A percentile compares a stretch with the other conserved stretches of the same genome.
phyloP scores from a whole-genome alignment of 2,113 vertebrate genomes.

The Nerophis ophidion region DNA sequence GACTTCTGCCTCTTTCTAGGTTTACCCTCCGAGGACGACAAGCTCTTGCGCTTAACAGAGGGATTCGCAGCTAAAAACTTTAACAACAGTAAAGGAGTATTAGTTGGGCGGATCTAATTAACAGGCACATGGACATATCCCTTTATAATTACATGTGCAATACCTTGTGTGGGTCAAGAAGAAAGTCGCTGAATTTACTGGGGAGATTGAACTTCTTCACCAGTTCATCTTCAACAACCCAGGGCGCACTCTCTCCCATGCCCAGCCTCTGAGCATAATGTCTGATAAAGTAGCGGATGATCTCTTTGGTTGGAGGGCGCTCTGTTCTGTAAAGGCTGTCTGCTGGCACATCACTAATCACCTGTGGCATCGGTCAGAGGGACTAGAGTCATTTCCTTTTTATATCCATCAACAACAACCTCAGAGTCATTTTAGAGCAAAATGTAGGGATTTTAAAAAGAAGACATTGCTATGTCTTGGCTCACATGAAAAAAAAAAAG shows the following conservation, averaged over 20 bases:
- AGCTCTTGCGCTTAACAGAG: slow-evolving; percentile 82
- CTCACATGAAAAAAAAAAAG: not conserved
- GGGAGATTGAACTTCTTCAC: slow-evolving; percentile 92
- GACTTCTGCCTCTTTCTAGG: slow-evolving; percentile 80
- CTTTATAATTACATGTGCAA: not conserved
- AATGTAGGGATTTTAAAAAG: not conserved
- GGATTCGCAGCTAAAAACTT: slow-evolving; percentile 94
- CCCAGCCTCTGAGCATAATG: slow-evolving; percentile 87
- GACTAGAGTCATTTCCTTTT: not conserved
- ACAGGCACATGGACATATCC: no score
- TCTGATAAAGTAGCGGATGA: slow-evolving; percentile 95
- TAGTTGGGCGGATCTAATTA: not conserved
- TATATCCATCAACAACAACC: not conserved
- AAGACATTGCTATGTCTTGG: not conserved
- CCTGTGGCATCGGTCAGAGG: slow-evolving; percentile 62
- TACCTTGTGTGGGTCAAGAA: slow-evolving; percentile 96
- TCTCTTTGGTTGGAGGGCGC: slow-evolving; percentile 96
- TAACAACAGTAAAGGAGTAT: not conserved
- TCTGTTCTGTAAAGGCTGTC: slow-evolving; percentile 89
- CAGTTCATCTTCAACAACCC: slow-evolving; percentile 93
- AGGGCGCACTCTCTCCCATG: slow-evolving; percentile 87
- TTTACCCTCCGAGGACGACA: slow-evolving; percentile 81
- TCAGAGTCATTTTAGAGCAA: not conserved
- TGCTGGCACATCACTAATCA: slow-evolving; percentile 88
- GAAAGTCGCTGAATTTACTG: slow-evolving; percentile 96